Base-by-base conservation (phyloP, 2,888 invertebrate genomes). In the Cerastis leucographa region DNA sequence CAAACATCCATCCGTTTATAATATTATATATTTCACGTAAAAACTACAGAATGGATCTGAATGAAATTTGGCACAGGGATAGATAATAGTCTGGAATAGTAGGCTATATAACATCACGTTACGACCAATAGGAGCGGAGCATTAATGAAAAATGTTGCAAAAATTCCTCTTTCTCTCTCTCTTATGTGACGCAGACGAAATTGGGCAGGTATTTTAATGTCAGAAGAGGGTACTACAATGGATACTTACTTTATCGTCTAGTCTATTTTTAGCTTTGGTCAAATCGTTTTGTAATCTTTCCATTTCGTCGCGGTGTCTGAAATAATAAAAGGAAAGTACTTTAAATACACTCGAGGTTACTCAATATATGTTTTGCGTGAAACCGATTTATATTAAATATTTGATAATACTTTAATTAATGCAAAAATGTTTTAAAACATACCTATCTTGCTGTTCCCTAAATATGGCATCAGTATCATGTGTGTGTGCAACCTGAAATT, bases 221-320 rank as follows among this genome's bases (percentile, higher is more conserved):
- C 11, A 11, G 17, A 46, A n/a, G 14, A 29, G 8, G 9, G 14
- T 77, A n/a, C n/a, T n/a, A n/a, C 3, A 22, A 40, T 25, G 11
- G 2, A 12, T 66, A 83, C 95, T 97, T 71, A 97, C 97, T 92
- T 95, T 97, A 80, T 97, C 97, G 8, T 96, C 95, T 1, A 97
- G 90, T 86, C 97, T 92, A 22, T 92, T 94, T 88, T 97, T 97
- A 1, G 95, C 95, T 78, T 97, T 97, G 79, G 97, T 95, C 71
- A 97, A 92, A 89, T 97, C 97, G 6, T 94, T 97, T 83, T 97
- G 94, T 14, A 97, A 81, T 49, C 97, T 93, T 56, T 97, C 97
- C 85, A 97, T 95, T 89, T 97, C 97, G 90, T 94, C 97, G 92
- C 93, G 96, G 93, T 91, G 94, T 72, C 97, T 97, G 89, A 85